Conservation (phyloP, 2,797 vertebrate species). For the Leptoclinus maculatus region DNA sequence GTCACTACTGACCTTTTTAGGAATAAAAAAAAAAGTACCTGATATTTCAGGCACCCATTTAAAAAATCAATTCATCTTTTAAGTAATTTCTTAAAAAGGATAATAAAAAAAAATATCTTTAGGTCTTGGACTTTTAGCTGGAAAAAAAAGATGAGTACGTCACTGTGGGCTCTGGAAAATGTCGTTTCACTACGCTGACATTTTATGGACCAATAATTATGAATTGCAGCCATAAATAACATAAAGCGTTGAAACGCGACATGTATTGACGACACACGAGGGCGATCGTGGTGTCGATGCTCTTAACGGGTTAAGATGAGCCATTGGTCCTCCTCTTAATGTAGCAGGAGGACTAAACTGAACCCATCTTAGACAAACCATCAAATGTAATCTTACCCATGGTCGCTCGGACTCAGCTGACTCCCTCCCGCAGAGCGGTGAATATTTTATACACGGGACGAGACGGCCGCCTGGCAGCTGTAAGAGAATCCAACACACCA, state of each 20-base stretch:
- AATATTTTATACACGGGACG: constrained; percentile 80
- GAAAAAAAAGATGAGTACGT: neutral
- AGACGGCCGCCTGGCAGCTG: constrained; percentile 56
- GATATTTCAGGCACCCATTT: neutral
- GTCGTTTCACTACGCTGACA: neutral
- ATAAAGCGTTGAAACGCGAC: neutral
- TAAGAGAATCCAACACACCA: constrained; percentile 37
- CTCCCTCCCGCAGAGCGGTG: constrained; percentile 57
- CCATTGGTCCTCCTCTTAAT: neutral
- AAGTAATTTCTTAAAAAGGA: too few species aligned
- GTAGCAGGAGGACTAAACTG: neutral
- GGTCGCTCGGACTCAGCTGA: constrained; percentile 16
- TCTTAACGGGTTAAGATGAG: neutral
- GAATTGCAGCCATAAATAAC: neutral
- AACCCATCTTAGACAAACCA: neutral
- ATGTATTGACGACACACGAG: neutral
- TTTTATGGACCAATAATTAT: neutral
- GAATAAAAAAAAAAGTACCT: neutral
- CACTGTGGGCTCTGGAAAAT: neutral
- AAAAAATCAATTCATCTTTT: neutral
- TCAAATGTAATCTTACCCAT: constrained; percentile 35
- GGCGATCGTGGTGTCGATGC: too few species aligned
- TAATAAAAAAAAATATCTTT: neutral
- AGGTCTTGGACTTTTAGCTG: neutral
- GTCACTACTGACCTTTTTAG: neutral